Evolutionary conservation across 1,140 invertebrate genomes (phyloP).

Genomic region (Amyelois transitella): DNA sequence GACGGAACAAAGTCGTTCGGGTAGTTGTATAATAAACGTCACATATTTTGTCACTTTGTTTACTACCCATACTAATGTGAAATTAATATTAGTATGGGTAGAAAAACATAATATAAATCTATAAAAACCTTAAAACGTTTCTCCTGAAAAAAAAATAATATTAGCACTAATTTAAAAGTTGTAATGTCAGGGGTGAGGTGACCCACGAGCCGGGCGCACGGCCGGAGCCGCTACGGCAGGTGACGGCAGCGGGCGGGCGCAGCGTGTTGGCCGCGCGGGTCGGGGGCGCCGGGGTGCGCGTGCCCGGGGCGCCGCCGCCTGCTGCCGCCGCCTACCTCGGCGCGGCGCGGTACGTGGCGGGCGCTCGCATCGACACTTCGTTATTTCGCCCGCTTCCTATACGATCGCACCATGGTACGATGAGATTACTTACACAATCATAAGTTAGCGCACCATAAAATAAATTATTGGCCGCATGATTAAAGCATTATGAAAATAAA

Average conservation of each 20-base stretch:
- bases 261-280: slow-evolving; percentile 17
- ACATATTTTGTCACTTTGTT: no score
- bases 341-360: slow-evolving; percentile 51
- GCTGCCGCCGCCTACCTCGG: slow-evolving; percentile 52
- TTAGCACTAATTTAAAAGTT: no score
- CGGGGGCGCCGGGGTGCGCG: slow-evolving; percentile 3
- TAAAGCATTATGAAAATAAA: no score
- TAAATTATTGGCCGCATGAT: no score
- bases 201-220: slow-evolving; percentile 21
- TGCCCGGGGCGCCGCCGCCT: slow-evolving; percentile 9
- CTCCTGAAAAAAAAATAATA: no score
- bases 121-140: no score
- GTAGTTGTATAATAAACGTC: no score
- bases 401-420: slow-evolving; percentile 38
- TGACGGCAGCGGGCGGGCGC: slow-evolving; percentile 14
- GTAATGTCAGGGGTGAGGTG: slow-evolving; percentile 36
- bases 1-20: no score
- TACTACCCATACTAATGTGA: no score
- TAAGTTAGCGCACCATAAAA: no score
- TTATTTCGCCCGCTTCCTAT: slow-evolving; percentile 45
- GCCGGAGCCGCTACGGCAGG: neutral
- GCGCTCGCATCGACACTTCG: slow-evolving; percentile 47
- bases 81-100: no score
- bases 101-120: no score
- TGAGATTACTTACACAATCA: neutral